Percentiles rank a stretch among this genome's conserved stretches.
phyloP scores from a whole-genome alignment of 2,113 vertebrate genomes.

The Ploceus nigricollis region DNA sequence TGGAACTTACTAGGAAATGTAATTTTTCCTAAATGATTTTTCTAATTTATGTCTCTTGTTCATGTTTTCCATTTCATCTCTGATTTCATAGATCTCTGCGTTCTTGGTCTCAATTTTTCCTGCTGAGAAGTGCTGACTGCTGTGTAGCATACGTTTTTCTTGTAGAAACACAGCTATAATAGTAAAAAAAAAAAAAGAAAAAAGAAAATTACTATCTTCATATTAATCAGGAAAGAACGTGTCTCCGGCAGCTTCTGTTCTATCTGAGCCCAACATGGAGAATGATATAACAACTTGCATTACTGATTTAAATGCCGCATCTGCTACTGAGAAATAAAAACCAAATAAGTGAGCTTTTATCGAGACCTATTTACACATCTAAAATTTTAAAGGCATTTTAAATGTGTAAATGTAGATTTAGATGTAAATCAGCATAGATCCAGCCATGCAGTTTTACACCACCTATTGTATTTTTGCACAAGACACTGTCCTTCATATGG shows the following conservation, averaged over 20 bases:
- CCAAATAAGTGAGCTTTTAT: neutral
- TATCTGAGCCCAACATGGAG: neutral
- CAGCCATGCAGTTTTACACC: neutral
- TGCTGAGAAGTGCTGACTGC: slow-evolving; percentile 12
- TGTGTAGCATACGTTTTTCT: neutral
- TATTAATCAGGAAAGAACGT: neutral
- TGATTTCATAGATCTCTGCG: slow-evolving; percentile 14
- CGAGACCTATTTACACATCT: neutral
- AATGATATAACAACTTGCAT: neutral
- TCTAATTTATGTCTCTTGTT: slow-evolving; percentile 38
- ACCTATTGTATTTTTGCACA: neutral
- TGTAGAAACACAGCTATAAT: neutral
- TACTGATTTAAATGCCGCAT: neutral
- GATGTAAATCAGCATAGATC: neutral
- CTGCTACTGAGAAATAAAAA: neutral
- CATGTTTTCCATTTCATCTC: slow-evolving; percentile 48
- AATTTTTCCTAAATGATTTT: slow-evolving; percentile 44
- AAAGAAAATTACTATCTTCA: neutral
- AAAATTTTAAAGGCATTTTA: neutral
- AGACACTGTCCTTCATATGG: neutral
- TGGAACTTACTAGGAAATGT: slow-evolving; percentile 55
- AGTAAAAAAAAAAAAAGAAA: neutral
- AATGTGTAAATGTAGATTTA: neutral
- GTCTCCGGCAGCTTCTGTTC: neutral
- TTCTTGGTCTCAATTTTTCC: slow-evolving; percentile 33